Evolutionary conservation across 2,113 vertebrate genomes (phyloP).

Genomic region (Scalopus aquaticus): DNA sequence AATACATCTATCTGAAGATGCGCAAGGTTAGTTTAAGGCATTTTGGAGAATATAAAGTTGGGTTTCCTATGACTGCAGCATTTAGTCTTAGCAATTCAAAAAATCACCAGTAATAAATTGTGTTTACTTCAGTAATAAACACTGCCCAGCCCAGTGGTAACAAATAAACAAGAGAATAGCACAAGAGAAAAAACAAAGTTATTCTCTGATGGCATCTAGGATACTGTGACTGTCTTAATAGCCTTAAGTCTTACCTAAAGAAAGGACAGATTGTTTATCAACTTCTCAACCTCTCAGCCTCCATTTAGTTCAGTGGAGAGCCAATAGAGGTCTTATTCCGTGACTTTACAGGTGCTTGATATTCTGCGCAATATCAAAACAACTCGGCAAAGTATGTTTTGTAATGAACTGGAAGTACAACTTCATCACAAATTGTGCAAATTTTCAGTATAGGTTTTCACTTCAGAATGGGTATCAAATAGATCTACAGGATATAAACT

Average conservation of each 20-base stretch:
- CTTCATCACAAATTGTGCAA: background rate
- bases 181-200: background rate
- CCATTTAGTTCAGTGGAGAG: background rate
- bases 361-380: background rate
- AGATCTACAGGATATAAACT: background rate
- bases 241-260: background rate
- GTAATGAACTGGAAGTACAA: background rate
- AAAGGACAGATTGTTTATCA: background rate
- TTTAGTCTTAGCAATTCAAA: slow-evolving; percentile 15
- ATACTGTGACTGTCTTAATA: background rate
- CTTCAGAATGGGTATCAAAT: background rate
- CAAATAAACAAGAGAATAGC: background rate
- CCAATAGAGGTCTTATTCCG: background rate
- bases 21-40: background rate
- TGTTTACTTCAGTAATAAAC: background rate
- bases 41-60: slow-evolving; percentile 8
- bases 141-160: background rate
- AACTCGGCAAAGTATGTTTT: background rate
- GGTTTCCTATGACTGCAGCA: background rate
- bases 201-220: background rate
- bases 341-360: background rate
- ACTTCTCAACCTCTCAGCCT: background rate
- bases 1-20: background rate
- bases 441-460: background rate
- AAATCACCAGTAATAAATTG: slow-evolving; percentile 12